phyloP scores from a whole-genome alignment of 92 coral and sea anemone species.

The Porites divaricata region DNA sequence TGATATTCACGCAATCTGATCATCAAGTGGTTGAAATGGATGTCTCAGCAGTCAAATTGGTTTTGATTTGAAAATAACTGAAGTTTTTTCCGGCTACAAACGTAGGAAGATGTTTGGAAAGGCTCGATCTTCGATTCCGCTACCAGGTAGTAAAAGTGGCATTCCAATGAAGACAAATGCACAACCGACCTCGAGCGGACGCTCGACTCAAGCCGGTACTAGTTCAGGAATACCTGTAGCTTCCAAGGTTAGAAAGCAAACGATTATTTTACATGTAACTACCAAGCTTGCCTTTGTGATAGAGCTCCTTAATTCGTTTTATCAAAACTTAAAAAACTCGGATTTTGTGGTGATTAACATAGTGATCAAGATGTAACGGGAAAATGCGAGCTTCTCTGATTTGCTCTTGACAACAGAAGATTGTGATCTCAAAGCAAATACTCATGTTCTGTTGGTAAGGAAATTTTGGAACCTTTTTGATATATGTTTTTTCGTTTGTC shows the following conservation, averaged over 20 bases:
- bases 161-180: conserved; percentile 62
- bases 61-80: not conserved
- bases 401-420: conserved; percentile 36
- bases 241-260: conserved; percentile 28
- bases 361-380: not conserved
- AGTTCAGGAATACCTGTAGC: conserved; percentile 33
- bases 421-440: not conserved
- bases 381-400: not conserved
- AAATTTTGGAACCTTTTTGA: not conserved
- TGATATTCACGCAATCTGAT: not conserved
- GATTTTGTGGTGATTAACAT: no score
- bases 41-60: no score
- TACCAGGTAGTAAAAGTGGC: conserved; percentile 55
- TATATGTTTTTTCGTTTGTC: not conserved
- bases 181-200: conserved; percentile 16
- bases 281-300: not conserved
- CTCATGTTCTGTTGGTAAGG: not conserved
- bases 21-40: not conserved
- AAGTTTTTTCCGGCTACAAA: not conserved
- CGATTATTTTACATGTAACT: no score
- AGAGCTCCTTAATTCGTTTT: not conserved
- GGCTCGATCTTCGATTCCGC: conserved; percentile 81
- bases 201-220: not conserved
- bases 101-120: conserved; percentile 49
- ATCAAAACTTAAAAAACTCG: not conserved